Evolutionary conservation across 2,113 vertebrate genomes (phyloP).

Genomic region (Cepphus grylle): DNA sequence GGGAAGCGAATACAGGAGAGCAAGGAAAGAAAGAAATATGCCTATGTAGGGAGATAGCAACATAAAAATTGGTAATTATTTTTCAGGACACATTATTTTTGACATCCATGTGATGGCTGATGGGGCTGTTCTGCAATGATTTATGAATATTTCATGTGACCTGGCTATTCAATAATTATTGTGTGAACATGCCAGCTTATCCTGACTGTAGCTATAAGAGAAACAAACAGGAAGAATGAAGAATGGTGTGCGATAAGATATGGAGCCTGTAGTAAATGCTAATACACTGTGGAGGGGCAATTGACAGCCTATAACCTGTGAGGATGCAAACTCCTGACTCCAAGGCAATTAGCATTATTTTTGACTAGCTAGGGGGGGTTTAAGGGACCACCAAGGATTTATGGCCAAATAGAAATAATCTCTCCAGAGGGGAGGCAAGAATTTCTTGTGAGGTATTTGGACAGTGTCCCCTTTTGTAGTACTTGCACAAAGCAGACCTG

Average conservation of each 20-base stretch:
- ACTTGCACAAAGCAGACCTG: not conserved
- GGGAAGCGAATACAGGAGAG: not conserved
- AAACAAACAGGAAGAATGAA: not conserved
- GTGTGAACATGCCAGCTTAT: not conserved
- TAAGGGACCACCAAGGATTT: not conserved
- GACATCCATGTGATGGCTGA: not conserved
- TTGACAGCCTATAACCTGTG: not conserved
- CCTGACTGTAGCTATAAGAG: not conserved
- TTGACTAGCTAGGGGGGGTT: not conserved
- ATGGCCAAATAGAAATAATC: not conserved
- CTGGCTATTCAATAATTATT: not conserved
- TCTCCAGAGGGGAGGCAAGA: not conserved
- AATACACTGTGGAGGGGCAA: not conserved
- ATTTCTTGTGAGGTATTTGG: not conserved
- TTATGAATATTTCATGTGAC: not conserved
- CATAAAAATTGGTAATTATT: not conserved
- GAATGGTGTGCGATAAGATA: not conserved
- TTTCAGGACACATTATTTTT: not conserved
- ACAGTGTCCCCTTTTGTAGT: not conserved
- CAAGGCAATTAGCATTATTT: not conserved
- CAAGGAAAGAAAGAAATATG: not conserved
- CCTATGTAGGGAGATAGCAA: not conserved
- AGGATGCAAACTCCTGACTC: not conserved
- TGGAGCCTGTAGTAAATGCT: not conserved
- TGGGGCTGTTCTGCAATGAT: not conserved